A percentile compares a stretch with the other conserved stretches of the same genome.
Evolutionary conservation across 2,113 vertebrate genomes (phyloP).

Genomic region (Ceyx melanurus): DNA sequence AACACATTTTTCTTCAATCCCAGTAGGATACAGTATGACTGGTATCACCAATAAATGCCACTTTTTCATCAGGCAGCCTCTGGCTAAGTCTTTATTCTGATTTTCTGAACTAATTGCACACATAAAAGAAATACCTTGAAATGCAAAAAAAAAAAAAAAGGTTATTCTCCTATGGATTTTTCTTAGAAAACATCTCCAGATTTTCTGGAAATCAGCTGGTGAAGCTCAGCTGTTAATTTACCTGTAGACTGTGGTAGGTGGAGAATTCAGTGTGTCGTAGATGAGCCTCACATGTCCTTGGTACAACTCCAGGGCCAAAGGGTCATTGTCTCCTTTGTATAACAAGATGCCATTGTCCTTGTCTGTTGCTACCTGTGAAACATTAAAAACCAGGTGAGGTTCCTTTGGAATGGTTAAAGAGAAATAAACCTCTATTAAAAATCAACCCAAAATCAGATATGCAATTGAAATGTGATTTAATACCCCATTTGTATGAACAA

Average conservation of each 20-base stretch:
- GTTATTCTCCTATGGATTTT: not conserved
- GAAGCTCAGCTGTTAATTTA: slow-evolving; percentile 32
- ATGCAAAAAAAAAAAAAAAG: not conserved
- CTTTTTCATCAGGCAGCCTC: not conserved
- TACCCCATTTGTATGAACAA: not conserved
- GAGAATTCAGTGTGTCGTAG: slow-evolving; percentile 90
- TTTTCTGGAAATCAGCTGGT: not conserved
- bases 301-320: slow-evolving; percentile 93
- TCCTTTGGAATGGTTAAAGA: not conserved
- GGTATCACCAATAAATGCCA: not conserved
- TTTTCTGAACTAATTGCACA: not conserved
- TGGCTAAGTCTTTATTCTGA: not conserved
- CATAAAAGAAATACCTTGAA: not conserved
- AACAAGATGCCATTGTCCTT: slow-evolving; percentile 93
- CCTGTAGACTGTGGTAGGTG: slow-evolving; percentile 95
- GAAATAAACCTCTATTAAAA: not conserved
- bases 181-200: not conserved
- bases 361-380: slow-evolving; percentile 89
- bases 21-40: not conserved
- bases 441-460: not conserved
- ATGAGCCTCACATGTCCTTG: slow-evolving; percentile 95
- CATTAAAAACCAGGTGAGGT: not conserved
- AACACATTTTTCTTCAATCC: not conserved
- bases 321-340: slow-evolving; percentile 94
- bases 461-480: not conserved